Evolutionary conservation across 1,140 invertebrate genomes (phyloP), one percentile per base, ranked within the genome.

Genomic region (Psix sp.): DNA sequence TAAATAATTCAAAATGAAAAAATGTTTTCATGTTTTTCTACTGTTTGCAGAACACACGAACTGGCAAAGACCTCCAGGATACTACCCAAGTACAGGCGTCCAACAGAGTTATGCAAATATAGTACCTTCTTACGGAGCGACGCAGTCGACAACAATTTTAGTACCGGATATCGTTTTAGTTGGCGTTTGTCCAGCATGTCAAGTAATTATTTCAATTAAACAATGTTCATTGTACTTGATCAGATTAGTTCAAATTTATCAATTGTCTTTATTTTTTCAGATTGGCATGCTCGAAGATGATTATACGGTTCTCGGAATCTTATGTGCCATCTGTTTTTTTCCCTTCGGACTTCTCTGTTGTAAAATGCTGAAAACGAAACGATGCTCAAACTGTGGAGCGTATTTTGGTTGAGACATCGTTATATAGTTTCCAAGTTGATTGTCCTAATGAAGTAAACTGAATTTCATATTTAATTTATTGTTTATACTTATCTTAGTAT

Each of bases 271-370:
- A 72, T 66, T 67, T 65, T 79, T 29, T 48, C 73, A 92, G 91
- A 85, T 95, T 52, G 95, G 94, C 13, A 89, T 94, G 20, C 84
- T 96, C 20, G 93, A 95, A 87, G 94, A 96, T 81, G 93, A 95
- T 82, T 94, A 92, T 80, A 93, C 94, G 1, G 94, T 93, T 77
- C 86, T 94, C 6, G 95, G 94, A 54, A 88, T 96, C 13, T 86
- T 93, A 9, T 95, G 94, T 86, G 94, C 94, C 11, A 94, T 96
- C 62, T 87, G 94, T 20, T 95, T 94, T 84, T 96, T 96, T 76
- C 95, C 95, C 0, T 35, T 95, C 16, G 94, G 95, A 40, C 91
- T 96, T 63, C 82, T 96, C 0, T 95, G 93, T 82, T 96, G 94
- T 83, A 85, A 96, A 14, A 88, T 92, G 5, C 88, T 94, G 78